Evolutionary conservation across 2,797 vertebrate genomes (phyloP).

Genomic region (Pseudochromis fuscus): DNA sequence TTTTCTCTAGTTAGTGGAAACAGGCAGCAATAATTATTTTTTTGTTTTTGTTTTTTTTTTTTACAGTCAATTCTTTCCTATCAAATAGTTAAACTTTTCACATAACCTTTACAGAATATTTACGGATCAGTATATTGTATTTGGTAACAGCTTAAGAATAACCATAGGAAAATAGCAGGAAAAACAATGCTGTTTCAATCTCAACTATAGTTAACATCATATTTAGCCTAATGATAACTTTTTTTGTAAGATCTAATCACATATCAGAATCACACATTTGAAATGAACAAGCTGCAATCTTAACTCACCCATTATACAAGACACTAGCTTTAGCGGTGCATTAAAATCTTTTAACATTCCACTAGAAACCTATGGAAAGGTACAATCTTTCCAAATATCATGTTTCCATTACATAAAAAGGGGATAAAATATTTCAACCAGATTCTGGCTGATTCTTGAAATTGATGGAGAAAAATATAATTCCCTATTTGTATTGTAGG

Average conservation of each 20-base stretch:
- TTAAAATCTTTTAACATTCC: slow-evolving; percentile 61
- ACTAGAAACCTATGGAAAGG: slow-evolving; percentile 63
- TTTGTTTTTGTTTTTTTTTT: no score
- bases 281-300: slow-evolving; percentile 16
- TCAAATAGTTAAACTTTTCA: slow-evolving; percentile 42
- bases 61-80: slow-evolving; percentile 52
- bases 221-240: slow-evolving; percentile 51
- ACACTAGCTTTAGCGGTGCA: slow-evolving; percentile 50
- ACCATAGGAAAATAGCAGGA: slow-evolving; percentile 50
- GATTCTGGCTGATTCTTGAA: slow-evolving; percentile 65
- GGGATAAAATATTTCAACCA: slow-evolving; percentile 63
- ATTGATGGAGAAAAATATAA: slow-evolving; percentile 45
- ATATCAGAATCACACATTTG: slow-evolving; percentile 28
- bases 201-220: slow-evolving; percentile 49
- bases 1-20: slow-evolving; percentile 51
- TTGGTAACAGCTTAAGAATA: slow-evolving; percentile 75
- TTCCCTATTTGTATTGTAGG: slow-evolving; percentile 33
- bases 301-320: slow-evolving; percentile 25
- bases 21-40: slow-evolving; percentile 58
- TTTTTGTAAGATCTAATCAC: slow-evolving; percentile 56
- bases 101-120: slow-evolving; percentile 56
- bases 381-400: slow-evolving; percentile 60
- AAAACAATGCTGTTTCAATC: slow-evolving; percentile 48
- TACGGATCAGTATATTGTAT: slow-evolving; percentile 61
- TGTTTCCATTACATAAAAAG: slow-evolving; percentile 60